Evolutionary conservation across 2,797 vertebrate genomes (phyloP).

Genomic region (Hozukius guyotensis): DNA sequence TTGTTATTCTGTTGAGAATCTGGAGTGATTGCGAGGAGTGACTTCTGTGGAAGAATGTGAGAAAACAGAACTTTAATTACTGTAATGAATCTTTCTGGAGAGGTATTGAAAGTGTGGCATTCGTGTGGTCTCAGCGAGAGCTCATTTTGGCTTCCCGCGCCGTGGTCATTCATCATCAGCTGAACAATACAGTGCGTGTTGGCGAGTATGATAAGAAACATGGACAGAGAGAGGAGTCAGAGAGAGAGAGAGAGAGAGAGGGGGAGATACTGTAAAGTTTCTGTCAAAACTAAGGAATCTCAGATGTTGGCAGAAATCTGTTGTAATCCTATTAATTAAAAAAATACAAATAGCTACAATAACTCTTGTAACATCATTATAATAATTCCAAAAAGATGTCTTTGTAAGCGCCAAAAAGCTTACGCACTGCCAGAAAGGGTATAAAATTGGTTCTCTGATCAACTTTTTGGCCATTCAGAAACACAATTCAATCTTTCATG

Average conservation of each 20-base stretch:
- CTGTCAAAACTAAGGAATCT: slow-evolving; percentile 18
- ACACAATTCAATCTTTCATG: slow-evolving; percentile 35
- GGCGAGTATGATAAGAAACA: slow-evolving; percentile 67
- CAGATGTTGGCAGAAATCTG: slow-evolving; percentile 4
- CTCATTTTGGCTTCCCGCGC: slow-evolving; percentile 68
- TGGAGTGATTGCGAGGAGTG: slow-evolving; percentile 51
- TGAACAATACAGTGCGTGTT: slow-evolving; percentile 68
- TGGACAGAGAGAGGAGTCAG: slow-evolving; percentile 7
- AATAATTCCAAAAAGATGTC: not conserved
- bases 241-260: not conserved
- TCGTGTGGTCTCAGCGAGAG: slow-evolving; percentile 71
- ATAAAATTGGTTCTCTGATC: slow-evolving; percentile 8
- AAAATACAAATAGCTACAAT: not conserved
- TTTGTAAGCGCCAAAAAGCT: not conserved
- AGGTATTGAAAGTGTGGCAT: slow-evolving; percentile 77
- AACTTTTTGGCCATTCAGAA: slow-evolving; percentile 34
- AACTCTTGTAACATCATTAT: not conserved
- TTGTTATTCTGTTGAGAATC: slow-evolving; percentile 48
- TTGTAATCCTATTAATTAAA: slow-evolving; percentile 6
- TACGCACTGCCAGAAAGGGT: not conserved
- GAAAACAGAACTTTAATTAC: slow-evolving; percentile 81
- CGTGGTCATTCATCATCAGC: slow-evolving; percentile 74
- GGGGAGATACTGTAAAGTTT: slow-evolving; percentile 3
- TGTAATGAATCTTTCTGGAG: slow-evolving; percentile 84
- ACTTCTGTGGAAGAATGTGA: slow-evolving; percentile 65